Conservation (phyloP, 2,888 invertebrate species). For the Limnephilus auricula region DNA sequence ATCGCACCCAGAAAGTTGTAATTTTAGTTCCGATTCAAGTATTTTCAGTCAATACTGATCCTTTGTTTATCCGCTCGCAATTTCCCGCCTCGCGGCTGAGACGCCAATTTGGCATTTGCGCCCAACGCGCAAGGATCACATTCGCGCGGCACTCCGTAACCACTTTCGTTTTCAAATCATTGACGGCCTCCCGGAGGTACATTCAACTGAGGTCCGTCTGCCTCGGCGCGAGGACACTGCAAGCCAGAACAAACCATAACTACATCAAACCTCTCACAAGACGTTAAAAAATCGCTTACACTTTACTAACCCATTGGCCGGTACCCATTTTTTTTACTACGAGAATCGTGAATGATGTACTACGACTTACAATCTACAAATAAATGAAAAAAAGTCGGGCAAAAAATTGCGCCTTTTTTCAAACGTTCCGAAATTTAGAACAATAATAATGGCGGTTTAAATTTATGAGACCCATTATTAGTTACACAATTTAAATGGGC, state of each 20-base stretch:
- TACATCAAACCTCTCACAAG: background rate
- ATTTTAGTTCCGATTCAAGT: constrained; percentile 28
- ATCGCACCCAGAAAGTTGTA: constrained; percentile 13
- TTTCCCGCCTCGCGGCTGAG: constrained; percentile 36
- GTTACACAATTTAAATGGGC: background rate
- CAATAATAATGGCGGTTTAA: constrained; percentile 3
- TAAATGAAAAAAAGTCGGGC: background rate
- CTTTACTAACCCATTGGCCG: constrained; percentile 7
- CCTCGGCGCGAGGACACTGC: background rate
- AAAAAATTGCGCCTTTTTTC: constrained; percentile 1
- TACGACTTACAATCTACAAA: constrained; percentile 7
- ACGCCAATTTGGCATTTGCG: constrained; percentile 18
- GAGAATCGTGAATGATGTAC: constrained; percentile 37
- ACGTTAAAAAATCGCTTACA: background rate
- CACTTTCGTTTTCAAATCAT: constrained; percentile 65
- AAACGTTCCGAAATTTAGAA: constrained; percentile 1
- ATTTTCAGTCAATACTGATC: constrained; percentile 17
- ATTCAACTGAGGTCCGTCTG: constrained; percentile 38
- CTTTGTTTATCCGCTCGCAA: constrained; percentile 21
- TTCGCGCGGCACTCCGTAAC: background rate
- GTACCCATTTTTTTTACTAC: constrained; percentile 25
- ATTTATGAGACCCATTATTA: background rate
- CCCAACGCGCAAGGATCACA: constrained; percentile 34
- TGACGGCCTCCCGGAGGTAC: constrained; percentile 51
- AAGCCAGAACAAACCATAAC: constrained; percentile 42